Evolutionary conservation across 2,888 invertebrate species (phyloP).

Genomic region (Eupithecia vulgata): DNA sequence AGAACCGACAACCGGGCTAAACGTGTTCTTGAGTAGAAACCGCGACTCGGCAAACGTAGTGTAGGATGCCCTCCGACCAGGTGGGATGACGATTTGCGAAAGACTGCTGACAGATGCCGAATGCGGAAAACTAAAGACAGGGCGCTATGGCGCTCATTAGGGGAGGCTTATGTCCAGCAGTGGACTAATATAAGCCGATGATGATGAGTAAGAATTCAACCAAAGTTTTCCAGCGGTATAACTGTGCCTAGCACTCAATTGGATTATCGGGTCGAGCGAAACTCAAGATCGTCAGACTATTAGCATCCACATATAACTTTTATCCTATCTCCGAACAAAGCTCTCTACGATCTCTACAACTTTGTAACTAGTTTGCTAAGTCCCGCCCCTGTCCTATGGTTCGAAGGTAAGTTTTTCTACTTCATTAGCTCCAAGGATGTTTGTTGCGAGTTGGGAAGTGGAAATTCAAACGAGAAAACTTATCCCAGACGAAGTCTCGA

Average conservation of each 20-base stretch:
- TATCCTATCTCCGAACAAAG: slow-evolving; percentile 33
- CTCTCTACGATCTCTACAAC: slow-evolving; percentile 24
- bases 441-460: slow-evolving; percentile 23
- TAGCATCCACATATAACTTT: slow-evolving; percentile 38
- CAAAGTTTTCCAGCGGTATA: slow-evolving; percentile 14
- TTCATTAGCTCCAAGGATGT: slow-evolving; percentile 29
- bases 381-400: slow-evolving; percentile 13
- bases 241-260: slow-evolving; percentile 13
- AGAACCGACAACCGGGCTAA: no score
- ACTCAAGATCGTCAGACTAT: slow-evolving; percentile 29
- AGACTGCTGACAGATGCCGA: no score
- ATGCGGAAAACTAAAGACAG: no score
- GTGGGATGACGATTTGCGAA: no score
- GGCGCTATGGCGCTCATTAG: no score
- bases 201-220: background rate
- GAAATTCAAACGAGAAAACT: slow-evolving; percentile 18
- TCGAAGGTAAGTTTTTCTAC: slow-evolving; percentile 32
- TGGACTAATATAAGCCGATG: no score
- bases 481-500: background rate
- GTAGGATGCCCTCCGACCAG: no score
- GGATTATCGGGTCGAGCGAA: slow-evolving; percentile 23
- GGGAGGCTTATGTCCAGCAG: no score
- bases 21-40: no score
- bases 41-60: no score
- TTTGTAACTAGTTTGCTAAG: slow-evolving; percentile 33